phyloP scores from a whole-genome alignment of 1,140 invertebrate genomes.

The Bombus breviceps region DNA sequence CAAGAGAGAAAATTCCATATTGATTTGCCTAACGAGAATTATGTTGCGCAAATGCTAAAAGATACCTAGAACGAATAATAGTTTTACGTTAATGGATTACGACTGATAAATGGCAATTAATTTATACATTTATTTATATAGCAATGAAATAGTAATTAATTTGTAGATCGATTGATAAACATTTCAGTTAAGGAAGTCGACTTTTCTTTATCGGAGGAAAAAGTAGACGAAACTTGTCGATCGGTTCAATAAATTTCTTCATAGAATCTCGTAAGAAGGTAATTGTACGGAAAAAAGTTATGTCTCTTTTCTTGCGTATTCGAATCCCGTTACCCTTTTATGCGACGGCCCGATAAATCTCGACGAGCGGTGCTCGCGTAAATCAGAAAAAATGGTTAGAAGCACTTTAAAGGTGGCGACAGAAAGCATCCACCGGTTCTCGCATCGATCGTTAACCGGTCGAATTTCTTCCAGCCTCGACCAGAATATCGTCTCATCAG shows the following conservation, averaged over 20 bases:
- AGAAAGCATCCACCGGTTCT: not conserved
- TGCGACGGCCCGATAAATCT: constrained; percentile 19
- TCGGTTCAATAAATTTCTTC: not conserved
- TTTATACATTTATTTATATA: no score
- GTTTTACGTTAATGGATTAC: no score
- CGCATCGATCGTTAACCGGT: constrained; percentile 17
- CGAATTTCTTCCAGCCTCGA: constrained; percentile 5
- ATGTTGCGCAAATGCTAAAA: no score
- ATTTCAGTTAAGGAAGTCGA: no score
- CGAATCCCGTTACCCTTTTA: constrained; percentile 30
- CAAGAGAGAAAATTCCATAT: no score
- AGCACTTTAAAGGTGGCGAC: constrained; percentile 16
- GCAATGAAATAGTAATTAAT: no score
- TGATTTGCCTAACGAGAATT: no score
- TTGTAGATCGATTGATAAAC: no score
- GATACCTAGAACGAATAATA: no score
- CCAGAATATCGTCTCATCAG: not conserved
- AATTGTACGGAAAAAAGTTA: constrained; percentile 2
- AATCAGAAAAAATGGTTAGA: constrained; percentile 45
- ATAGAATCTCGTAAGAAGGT: not conserved
- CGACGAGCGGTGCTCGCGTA: not conserved
- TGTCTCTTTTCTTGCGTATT: constrained; percentile 9
- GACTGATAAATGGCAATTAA: no score
- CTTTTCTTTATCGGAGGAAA: no score
- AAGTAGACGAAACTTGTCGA: not conserved